phyloP scores from a whole-genome alignment of 2,113 vertebrate genomes.

The Raja brachyura region DNA sequence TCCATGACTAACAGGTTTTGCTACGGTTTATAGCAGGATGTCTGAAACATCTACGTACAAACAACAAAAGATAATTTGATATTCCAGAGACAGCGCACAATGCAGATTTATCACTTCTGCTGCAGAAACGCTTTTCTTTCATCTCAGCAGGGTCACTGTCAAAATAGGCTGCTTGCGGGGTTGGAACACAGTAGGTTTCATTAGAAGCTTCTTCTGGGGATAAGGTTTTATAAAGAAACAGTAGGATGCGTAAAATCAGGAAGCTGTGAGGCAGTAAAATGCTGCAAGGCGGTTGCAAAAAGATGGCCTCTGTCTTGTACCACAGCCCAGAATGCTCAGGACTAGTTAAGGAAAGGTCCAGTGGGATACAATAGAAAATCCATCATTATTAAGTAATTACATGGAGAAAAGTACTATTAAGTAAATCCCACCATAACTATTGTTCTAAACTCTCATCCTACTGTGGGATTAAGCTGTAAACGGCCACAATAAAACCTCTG shows the following conservation, averaged over 20 bases:
- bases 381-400: neutral
- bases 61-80: neutral
- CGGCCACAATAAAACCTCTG: neutral
- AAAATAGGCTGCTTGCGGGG: neutral
- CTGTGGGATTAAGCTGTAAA: neutral
- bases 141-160: neutral
- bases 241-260: neutral
- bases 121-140: neutral
- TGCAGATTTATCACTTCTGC: neutral
- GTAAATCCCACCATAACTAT: neutral
- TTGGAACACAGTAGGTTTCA: neutral
- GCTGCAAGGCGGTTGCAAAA: neutral
- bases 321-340: neutral
- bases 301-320: neutral
- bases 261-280: neutral
- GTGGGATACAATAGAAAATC: neutral
- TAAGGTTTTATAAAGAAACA: neutral
- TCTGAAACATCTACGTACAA: neutral
- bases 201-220: neutral
- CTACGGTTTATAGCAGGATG: neutral
- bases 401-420: neutral
- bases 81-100: neutral
- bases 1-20: too few species aligned
- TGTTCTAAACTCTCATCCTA: neutral
- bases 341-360: neutral